Evolutionary conservation across 2,797 vertebrate genomes (phyloP).

Genomic region (Xenopus petersii): DNA sequence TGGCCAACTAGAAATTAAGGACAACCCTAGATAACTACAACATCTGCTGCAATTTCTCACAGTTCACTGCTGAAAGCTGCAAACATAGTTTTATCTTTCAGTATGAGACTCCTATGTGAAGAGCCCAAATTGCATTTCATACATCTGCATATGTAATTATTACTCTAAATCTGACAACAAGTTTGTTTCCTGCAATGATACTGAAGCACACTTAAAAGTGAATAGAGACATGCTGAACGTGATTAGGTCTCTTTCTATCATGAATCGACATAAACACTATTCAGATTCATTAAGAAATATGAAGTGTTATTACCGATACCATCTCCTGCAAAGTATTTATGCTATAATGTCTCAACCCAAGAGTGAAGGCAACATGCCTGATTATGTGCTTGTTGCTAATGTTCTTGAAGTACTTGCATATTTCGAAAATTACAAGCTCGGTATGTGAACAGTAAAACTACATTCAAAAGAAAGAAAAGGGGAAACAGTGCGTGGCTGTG

Average conservation of each 20-base stretch:
- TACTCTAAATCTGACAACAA: neutral
- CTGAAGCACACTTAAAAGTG: neutral
- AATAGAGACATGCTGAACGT: conserved; percentile 1
- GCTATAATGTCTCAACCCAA: neutral
- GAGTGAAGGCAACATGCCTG: neutral
- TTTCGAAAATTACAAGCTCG: neutral
- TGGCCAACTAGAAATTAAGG: no score
- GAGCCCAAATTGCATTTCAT: neutral
- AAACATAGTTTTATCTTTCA: no score
- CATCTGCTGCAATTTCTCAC: no score
- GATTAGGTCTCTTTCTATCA: neutral
- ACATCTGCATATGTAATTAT: neutral
- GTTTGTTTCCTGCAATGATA: neutral
- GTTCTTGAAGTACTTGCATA: neutral
- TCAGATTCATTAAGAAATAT: conserved; percentile 6
- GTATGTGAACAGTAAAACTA: neutral
- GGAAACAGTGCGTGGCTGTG: neutral
- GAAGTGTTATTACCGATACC: neutral
- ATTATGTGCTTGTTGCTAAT: conserved; percentile 6
- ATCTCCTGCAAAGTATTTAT: neutral
- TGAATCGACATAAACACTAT: conserved; percentile 2
- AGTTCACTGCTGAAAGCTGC: no score
- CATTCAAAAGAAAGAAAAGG: neutral
- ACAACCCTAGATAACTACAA: no score
- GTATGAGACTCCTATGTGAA: no score